Conservation (phyloP, 1,140 invertebrate genomes). For the Ruditapes philippinarum region DNA sequence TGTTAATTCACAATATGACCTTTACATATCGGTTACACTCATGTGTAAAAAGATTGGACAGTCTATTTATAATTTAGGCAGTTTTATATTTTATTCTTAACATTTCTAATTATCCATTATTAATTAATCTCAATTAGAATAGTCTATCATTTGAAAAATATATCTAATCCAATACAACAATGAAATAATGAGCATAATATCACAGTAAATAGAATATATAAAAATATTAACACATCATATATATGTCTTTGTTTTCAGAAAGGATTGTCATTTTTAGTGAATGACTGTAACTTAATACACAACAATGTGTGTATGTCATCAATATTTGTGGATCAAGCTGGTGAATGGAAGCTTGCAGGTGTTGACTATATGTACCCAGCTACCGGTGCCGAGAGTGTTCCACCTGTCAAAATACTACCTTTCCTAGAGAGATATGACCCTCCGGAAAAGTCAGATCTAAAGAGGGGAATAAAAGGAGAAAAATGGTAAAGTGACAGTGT, state of each 20-base stretch:
- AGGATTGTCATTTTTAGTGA: conserved; percentile 98
- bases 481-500: conserved; percentile 77
- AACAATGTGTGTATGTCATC: conserved; percentile 98
- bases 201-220: too few relatives aligned
- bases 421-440: conserved; percentile 95
- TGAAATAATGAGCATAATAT: too few relatives aligned
- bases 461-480: conserved; percentile 76
- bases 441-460: conserved; percentile 88
- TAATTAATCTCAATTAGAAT: too few relatives aligned
- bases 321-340: conserved; percentile 97
- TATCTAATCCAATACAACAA: too few relatives aligned
- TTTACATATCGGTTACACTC: too few relatives aligned
- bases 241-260: conserved; percentile 91
- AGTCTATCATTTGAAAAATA: too few relatives aligned
- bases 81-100: too few relatives aligned
- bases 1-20: too few relatives aligned
- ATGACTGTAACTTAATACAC: conserved; percentile 98
- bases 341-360: conserved; percentile 99
- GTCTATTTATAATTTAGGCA: too few relatives aligned
- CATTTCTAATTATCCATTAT: too few relatives aligned
- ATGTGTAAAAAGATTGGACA: too few relatives aligned
- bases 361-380: conserved; percentile 95
- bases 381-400: conserved; percentile 87
- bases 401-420: conserved; percentile 87
- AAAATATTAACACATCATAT: too few relatives aligned